Base-by-base conservation (phyloP, 2,797 vertebrate genomes). In the Acanthurus leucopareius region DNA sequence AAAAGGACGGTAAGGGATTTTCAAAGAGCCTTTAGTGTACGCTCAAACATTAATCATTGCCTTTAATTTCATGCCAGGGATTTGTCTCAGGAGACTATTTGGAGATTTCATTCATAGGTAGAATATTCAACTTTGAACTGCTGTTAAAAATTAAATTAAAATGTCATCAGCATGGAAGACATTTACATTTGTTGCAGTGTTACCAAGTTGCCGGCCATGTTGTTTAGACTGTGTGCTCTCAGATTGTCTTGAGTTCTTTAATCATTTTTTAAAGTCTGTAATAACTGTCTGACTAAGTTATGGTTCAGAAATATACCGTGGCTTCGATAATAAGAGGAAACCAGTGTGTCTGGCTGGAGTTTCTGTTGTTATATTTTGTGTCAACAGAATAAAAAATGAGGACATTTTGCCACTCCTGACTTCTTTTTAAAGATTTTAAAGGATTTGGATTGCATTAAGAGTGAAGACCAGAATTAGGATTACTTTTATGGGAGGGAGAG, bases 401-500 rank as follows among this genome's bases (percentile, higher is more conserved):
- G 54, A 69, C 35, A 25, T 62, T 68, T 82, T 69, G 54, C 72
- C 47, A 17, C 52, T 63, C 45, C 25, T 65, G 82, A 75, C 38
- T 59, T 68, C 67, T 82, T 86, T 64, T 40, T 10, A 40, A 64
- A 83, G 64, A 22, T 59, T 89, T 88, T 73, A 65, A 47, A 69
- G 77, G 88, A 86, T 88, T 86, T 79, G 60, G 63, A 72, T 5
- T 65, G 57, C 69, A 80, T 82, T 77, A 79, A 73, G 76, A 86
- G 61, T 20, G 52, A 78, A 76, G 51, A 75, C 2, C 79, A 66
- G 80, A 77, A 57, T 78, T 59, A 56, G 73, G 84, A 83, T 87
- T 85, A 87, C 65, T 63, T 75, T 58, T 42, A 52, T 65, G 67
- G 83, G 38, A 5, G 65, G 54, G 44, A n/a, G 73, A 66, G 60